Base-by-base conservation (phyloP, 2,113 vertebrate genomes). In the Carassius carassius region DNA sequence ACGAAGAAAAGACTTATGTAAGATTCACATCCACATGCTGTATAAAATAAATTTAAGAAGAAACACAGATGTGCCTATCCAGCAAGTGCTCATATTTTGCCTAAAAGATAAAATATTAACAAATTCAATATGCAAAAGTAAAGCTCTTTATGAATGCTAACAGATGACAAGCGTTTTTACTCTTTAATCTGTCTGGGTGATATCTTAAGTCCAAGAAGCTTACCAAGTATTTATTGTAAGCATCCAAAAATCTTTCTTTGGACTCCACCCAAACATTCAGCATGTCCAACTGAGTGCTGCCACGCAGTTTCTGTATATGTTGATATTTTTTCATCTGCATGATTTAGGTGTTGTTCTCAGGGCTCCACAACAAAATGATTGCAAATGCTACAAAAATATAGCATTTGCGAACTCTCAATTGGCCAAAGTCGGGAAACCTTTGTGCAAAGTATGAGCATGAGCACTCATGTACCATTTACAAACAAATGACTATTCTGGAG, bases 201-300 rank as follows among this genome's bases (percentile, higher is more conserved):
- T 74, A 41, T 2, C 11, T 60, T 79, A n/a, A 5, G 12, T 47
- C 60, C 60, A 12, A 80, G 78, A 17, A 80, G 14, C 16, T 81
- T 81, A 81, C 23, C 37, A 65, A 67, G 62, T 4, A 13, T 62
- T 78, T 62, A 80, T 16, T 14, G 21, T 23, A 41, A 81, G 23
- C 4, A 16, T 80, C 8, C 23, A 44, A 19, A 44, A 63, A 80
- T 62, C 58, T 47, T 47, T 25, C 78, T n/a, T 11, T 70, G 29
- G 29, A 69, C 14, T 29, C 12, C 62, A 65, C 12, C 62, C 62
- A 65, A 65, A 65, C 62, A 29, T 29, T 65, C 13, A 63, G 25
- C 25, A 65, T 32, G 41, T 44, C 25, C 6, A 14, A 7, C 13
- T 35, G 65, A 19, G 29, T 10, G 29, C 29, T 69, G 65, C 65